Percentiles rank a stretch among this genome's conserved stretches.
Evolutionary conservation across 2,113 vertebrate species (phyloP).

Genomic region (Platichthys flesus): DNA sequence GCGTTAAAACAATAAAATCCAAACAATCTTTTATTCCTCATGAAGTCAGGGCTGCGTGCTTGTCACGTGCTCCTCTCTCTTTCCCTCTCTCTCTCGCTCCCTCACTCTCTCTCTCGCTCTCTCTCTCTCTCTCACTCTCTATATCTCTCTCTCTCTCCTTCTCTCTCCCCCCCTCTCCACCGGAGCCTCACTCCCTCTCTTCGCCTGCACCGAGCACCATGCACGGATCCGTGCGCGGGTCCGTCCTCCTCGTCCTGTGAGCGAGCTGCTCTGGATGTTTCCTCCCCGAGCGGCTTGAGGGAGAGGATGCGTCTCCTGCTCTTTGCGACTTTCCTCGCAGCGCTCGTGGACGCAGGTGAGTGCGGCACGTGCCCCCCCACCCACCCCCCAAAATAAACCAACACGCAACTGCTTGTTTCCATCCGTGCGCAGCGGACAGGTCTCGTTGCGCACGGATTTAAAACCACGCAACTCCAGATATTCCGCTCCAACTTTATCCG

Average conservation of each 20-base stretch:
- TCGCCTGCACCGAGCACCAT: constrained; percentile 40
- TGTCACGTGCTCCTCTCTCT: no score
- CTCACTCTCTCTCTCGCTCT: no score
- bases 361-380: background rate
- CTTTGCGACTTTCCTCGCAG: constrained; percentile 77
- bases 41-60: no score
- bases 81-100: background rate
- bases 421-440: background rate
- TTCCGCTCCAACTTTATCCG: no score
- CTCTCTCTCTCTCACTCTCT: background rate
- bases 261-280: background rate
- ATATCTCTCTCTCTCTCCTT: no score
- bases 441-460: background rate
- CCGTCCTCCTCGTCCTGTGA: background rate
- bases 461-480: no score
- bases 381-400: no score
- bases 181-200: background rate
- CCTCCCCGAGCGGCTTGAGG: background rate
- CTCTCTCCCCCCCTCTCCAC: background rate
- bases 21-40: no score
- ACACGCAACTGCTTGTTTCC: background rate
- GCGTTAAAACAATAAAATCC: no score
- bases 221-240: constrained; percentile 25
- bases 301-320: constrained; percentile 79
- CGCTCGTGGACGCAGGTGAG: constrained; percentile 77